phyloP scores from a whole-genome alignment of 2,888 invertebrate genomes.

The Gasteruption jaculator region DNA sequence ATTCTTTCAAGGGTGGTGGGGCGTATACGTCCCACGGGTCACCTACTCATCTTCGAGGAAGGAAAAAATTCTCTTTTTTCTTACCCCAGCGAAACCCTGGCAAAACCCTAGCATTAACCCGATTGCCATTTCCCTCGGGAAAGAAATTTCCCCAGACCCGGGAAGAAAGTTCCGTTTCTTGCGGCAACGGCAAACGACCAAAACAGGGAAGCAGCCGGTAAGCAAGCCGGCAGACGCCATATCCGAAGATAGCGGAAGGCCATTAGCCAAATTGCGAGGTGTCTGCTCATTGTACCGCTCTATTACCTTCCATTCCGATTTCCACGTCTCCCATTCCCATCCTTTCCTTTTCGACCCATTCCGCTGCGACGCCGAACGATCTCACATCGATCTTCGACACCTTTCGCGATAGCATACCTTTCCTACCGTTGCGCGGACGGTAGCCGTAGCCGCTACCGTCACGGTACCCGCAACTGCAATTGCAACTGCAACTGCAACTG shows the following conservation, averaged over 20 bases:
- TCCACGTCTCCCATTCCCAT: too few relatives aligned
- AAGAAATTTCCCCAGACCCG: slow-evolving; percentile 12
- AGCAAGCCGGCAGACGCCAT: slow-evolving; percentile 1
- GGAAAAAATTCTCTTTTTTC: background rate
- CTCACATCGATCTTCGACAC: too few relatives aligned
- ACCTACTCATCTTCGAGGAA: too few relatives aligned
- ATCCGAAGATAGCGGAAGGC: slow-evolving; percentile 36
- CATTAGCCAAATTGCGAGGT: slow-evolving; percentile 47
- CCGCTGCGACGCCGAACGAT: too few relatives aligned
- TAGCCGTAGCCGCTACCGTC: too few relatives aligned
- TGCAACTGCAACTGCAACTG: too few relatives aligned
- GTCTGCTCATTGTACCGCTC: slow-evolving; percentile 46
- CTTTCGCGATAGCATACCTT: too few relatives aligned
- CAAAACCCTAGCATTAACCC: too few relatives aligned
- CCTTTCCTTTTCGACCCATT: too few relatives aligned
- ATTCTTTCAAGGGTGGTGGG: background rate
- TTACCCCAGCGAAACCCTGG: background rate
- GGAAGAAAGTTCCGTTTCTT: slow-evolving; percentile 16
- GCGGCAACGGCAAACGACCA: too few relatives aligned
- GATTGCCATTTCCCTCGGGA: slow-evolving; percentile 8
- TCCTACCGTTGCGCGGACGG: too few relatives aligned
- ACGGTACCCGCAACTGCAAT: too few relatives aligned
- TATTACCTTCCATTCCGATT: slow-evolving; percentile 41
- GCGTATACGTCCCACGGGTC: background rate
- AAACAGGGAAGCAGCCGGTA: background rate